Base-by-base conservation (phyloP, 2,113 vertebrate genomes). In the Puntigrus tetrazona region DNA sequence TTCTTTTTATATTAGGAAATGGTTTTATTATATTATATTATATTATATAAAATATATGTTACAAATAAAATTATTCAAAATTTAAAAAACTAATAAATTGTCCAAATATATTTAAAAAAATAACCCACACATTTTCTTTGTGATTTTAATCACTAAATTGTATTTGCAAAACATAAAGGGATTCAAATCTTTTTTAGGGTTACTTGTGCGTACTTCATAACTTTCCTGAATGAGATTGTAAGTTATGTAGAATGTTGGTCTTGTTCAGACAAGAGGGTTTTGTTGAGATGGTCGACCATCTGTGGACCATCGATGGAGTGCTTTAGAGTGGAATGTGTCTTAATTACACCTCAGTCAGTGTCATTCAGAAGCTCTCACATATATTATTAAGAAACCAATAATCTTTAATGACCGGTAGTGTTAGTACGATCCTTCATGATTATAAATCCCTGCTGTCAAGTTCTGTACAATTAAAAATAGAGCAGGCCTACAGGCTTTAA, bases 321-420 rank as follows among this genome's bases (percentile, higher is more conserved):
- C 69, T 41, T 50, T 27, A 63, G 72, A 36, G 50, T 25, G 61
- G 83, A 84, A 87, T 84, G 77, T 74, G 47, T 81, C 31, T 81
- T 87, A 84, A 87, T 75, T 80, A 81, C 45, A 84, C 76, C n/a
- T 31, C 38, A 43, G 29, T 67, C 50, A 57, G 67, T 50, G 31
- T 50, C 25, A 31, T 80, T 63, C 69, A 43, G 14, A 61, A 78
- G 78, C 27, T 38, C 38, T 80, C 57, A 27, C 29, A 38, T 70
- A 25, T 85, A 55, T 87, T 76, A 84, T 87, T 77, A 78, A 75
- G 4, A 27, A 73, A 69, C 83, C 61, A 81, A 78, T 84, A 80
- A 87, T 87, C 78, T 81, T 16, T 65, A 7, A 50, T 47, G 45
- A 75, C 78, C 75, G 29, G 41, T 50, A 78, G 22, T 78, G 76